Evolutionary conservation across 2,888 invertebrate species (phyloP).

Genomic region (Macaria liturata): DNA sequence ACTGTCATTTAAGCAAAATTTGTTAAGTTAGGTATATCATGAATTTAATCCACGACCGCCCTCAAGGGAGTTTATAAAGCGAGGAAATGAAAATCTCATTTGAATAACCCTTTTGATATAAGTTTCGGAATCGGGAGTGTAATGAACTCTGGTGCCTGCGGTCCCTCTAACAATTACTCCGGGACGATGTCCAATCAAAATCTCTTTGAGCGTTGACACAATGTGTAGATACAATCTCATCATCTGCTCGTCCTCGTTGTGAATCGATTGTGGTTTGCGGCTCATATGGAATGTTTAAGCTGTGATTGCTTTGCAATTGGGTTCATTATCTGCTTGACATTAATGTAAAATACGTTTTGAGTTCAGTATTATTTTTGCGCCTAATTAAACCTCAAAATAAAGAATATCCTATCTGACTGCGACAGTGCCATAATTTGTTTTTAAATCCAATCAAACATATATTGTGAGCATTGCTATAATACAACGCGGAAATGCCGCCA

Average conservation of each 20-base stretch:
- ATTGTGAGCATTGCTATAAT: too few relatives aligned
- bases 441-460: too few relatives aligned
- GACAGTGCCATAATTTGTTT: too few relatives aligned
- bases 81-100: slow-evolving; percentile 53
- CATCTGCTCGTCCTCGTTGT: neutral
- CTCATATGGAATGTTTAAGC: too few relatives aligned
- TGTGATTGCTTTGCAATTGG: too few relatives aligned
- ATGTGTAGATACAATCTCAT: neutral
- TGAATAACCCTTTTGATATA: slow-evolving; percentile 56
- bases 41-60: slow-evolving; percentile 43
- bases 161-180: slow-evolving; percentile 24
- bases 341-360: too few relatives aligned
- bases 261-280: too few relatives aligned
- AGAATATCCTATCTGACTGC: too few relatives aligned
- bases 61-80: slow-evolving; percentile 40
- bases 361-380: too few relatives aligned
- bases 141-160: slow-evolving; percentile 45
- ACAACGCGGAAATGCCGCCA: too few relatives aligned
- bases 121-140: slow-evolving; percentile 43
- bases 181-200: slow-evolving; percentile 5
- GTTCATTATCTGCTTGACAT: too few relatives aligned
- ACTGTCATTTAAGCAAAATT: slow-evolving; percentile 40
- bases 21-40: slow-evolving; percentile 43
- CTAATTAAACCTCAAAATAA: too few relatives aligned
- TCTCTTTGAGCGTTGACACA: slow-evolving; percentile 11